These are phyloP conservation scores for Pocillopora damicornis DNA, from an alignment of 64 coral and sea anemone species.

Conservation along the genomic window DNA sequence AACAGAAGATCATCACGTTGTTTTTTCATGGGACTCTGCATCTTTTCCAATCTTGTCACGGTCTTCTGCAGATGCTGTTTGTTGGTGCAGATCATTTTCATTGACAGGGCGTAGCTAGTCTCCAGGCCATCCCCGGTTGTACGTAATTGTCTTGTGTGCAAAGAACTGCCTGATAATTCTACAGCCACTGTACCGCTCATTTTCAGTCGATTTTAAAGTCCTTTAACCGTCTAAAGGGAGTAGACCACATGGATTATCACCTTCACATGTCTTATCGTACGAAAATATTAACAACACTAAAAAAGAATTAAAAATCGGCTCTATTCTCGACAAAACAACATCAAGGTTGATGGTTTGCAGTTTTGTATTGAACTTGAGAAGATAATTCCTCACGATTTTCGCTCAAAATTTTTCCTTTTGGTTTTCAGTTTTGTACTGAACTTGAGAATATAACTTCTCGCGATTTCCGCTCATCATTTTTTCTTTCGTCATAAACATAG, in stretches of 20 bases:
- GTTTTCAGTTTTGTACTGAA: no score
- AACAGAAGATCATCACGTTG: constrained; percentile 76
- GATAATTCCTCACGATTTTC: no score
- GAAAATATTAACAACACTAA: background rate
- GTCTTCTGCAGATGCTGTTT: constrained; percentile 66
- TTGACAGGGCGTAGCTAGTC: constrained; percentile 67
- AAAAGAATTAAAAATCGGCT: no score
- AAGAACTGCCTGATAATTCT: constrained; percentile 55
- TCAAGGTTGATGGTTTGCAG: no score
- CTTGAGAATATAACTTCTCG: no score
- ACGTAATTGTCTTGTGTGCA: constrained; percentile 35
- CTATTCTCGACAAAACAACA: no score
- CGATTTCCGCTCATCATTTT: no score
- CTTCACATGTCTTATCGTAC: background rate
- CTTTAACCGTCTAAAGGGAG: background rate
- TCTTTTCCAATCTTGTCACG: constrained; percentile 68
- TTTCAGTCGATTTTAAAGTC: background rate
- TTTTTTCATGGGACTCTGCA: constrained; percentile 54
- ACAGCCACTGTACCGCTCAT: constrained; percentile 36
- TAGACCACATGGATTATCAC: background rate
- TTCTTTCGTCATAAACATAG: no score
- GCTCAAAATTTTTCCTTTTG: no score
- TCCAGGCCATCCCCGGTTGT: constrained; percentile 67
- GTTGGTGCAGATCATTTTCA: constrained; percentile 77
- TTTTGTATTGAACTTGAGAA: no score